Percentiles rank a stretch among this genome's conserved stretches.
Conservation (phyloP, 2,113 vertebrate genomes). For the Nibea coibor region DNA sequence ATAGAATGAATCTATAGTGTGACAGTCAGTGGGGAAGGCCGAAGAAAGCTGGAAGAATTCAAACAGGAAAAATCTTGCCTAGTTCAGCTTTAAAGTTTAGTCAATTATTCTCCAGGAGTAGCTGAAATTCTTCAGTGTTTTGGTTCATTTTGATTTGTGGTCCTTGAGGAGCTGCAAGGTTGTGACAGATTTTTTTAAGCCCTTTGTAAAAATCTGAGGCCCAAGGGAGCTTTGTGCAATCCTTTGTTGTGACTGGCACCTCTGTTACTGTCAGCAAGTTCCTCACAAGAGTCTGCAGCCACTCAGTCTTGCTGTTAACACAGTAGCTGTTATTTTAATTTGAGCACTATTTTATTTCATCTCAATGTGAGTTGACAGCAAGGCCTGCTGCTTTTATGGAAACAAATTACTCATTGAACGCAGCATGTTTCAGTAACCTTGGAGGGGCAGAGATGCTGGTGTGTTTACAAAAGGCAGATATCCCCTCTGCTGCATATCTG, state of each 20-base stretch:
- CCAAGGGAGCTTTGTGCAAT: constrained; percentile 10
- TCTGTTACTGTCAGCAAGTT: constrained; percentile 31
- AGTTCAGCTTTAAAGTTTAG: constrained; percentile 44
- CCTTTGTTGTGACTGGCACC: constrained; percentile 31
- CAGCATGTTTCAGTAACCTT: constrained; percentile 42
- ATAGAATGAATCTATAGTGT: constrained; percentile 8
- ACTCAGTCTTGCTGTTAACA: background rate
- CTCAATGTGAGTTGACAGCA: constrained; percentile 25
- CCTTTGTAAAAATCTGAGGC: constrained; percentile 1
- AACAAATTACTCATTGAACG: constrained; percentile 50
- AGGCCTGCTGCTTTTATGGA: constrained; percentile 27
- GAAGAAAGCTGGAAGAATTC: background rate
- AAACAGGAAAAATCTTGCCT: constrained; percentile 19
- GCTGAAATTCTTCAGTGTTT: background rate
- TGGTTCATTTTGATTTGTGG: constrained; percentile 15
- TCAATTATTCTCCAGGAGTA: constrained; percentile 22
- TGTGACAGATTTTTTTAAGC: constrained; percentile 6
- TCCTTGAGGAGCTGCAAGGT: constrained; percentile 18
- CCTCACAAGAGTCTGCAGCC: background rate
- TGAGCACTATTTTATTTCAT: constrained; percentile 28
- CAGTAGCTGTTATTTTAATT: constrained; percentile 32
- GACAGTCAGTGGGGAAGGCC: constrained; percentile 23
- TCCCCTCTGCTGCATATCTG: background rate
- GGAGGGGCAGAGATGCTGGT: background rate
- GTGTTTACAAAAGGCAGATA: constrained; percentile 18